Conservation (phyloP, 1,140 invertebrate genomes). For the Hormaphis cornu region DNA sequence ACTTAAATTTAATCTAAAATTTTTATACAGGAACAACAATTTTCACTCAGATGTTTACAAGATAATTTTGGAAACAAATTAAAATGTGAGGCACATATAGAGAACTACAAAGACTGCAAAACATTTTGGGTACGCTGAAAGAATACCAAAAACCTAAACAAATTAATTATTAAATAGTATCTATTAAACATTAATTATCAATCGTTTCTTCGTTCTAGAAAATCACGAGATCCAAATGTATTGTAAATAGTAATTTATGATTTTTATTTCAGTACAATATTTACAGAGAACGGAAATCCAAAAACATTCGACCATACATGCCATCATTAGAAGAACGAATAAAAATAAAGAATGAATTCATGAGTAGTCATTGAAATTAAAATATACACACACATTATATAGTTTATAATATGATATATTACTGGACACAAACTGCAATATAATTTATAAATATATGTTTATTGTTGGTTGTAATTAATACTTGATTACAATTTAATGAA, state of each 20-base stretch:
- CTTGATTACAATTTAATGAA: background rate
- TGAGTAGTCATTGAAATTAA: background rate
- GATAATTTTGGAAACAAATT: slow-evolving; percentile 51
- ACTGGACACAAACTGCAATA: background rate
- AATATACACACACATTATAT: background rate
- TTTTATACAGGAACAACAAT: slow-evolving; percentile 44
- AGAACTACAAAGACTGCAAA: slow-evolving; percentile 56
- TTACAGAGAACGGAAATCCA: background rate
- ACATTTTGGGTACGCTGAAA: slow-evolving; percentile 50
- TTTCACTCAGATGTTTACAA: slow-evolving; percentile 51
- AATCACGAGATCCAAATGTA: background rate
- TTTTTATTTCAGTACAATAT: slow-evolving; percentile 16
- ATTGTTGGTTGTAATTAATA: background rate
- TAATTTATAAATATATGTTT: background rate
- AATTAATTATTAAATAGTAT: no score
- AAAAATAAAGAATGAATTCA: slow-evolving; percentile 22
- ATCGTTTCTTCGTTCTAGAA: no score
- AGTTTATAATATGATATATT: slow-evolving; percentile 5
- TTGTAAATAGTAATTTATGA: background rate
- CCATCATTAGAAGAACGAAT: slow-evolving; percentile 16
- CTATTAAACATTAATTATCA: no score
- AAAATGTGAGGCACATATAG: slow-evolving; percentile 53
- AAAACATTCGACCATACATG: background rate
- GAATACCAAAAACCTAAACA: no score
- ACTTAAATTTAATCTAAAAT: background rate